Evolutionary conservation across 2,113 vertebrate species (phyloP), one percentile per base, ranked within the genome.

Genomic region (Pollimyrus isidori): DNA sequence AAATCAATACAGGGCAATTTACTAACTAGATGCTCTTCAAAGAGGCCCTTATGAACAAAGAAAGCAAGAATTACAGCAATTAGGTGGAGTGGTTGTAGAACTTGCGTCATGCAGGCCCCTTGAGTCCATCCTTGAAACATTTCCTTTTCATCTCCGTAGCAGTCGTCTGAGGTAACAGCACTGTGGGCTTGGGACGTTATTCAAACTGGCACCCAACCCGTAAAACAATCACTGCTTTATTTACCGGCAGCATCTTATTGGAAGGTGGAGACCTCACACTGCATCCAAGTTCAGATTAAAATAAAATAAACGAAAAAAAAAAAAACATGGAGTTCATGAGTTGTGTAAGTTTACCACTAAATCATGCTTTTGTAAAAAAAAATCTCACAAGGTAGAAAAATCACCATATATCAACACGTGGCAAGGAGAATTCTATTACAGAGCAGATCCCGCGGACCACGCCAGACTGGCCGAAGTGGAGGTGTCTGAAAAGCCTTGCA

Each of bases 1-100:
- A 90, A 93, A 93, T 93, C 90, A 88, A 92, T 92, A 90, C 53
- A 15, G 87, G 62, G 89, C 90, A 92, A 91, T 92, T 90, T 90
- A 86, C 92, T 92, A 73, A 48, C 90, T 91, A 92, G 91, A 89
- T 91, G 89, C 90, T 91, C 85, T 90, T 88, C 87, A 88, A 92
- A 91, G 92, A 88, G 87, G 48, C 26, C 76, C 89, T 89, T 91
- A 87, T 87, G 82, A 89, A 89, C 89, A 90, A 91, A 90, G 91
- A 92, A 90, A 89, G 58, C 3, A 26, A 15, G 19, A 89, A 91
- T 90, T 89, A 91, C 80, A 73, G 56, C 65, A 49, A 89, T 91
- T 89, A 90, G 87, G 62, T 65, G 52, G 87, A 91, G 58, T 69
- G 87, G 62, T 87, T 49, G 86, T 89, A 23, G 84, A 88, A 89